Conservation (phyloP, 2,113 vertebrate genomes). For the Lophura nycthemera region DNA sequence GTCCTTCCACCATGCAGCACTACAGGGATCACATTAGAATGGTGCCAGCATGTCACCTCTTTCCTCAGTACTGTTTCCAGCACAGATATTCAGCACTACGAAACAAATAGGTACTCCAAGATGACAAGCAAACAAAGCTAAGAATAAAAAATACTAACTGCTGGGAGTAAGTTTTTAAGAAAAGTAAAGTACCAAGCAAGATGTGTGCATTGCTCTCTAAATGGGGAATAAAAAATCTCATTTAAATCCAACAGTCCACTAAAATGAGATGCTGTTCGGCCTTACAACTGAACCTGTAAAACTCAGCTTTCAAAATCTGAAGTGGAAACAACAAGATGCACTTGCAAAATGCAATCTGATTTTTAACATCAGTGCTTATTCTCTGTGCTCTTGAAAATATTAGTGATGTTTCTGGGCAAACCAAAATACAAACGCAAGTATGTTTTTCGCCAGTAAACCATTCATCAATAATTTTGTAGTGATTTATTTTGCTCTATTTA, state of each 20-base stretch:
- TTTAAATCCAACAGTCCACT: background rate
- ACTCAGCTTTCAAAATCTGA: background rate
- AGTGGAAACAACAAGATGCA: background rate
- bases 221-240: background rate
- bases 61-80: background rate
- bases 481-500: background rate
- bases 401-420: background rate
- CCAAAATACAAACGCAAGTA: accelerated
- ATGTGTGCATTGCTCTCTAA: accelerated
- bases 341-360: background rate
- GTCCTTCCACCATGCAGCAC: background rate
- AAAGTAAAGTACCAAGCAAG: background rate
- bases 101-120: background rate
- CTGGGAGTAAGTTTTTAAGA: background rate
- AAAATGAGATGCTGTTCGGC: background rate
- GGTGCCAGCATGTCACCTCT: accelerated
- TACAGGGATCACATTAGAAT: background rate
- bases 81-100: background rate
- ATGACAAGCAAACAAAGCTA: background rate
- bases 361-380: background rate
- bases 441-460: background rate
- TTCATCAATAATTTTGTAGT: background rate
- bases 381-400: background rate
- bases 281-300: background rate
- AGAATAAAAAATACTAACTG: background rate